These are phyloP conservation scores for Tetranychus piercei DNA, from an alignment of 2,888 invertebrate genomes.

Conservation along the genomic window DNA sequence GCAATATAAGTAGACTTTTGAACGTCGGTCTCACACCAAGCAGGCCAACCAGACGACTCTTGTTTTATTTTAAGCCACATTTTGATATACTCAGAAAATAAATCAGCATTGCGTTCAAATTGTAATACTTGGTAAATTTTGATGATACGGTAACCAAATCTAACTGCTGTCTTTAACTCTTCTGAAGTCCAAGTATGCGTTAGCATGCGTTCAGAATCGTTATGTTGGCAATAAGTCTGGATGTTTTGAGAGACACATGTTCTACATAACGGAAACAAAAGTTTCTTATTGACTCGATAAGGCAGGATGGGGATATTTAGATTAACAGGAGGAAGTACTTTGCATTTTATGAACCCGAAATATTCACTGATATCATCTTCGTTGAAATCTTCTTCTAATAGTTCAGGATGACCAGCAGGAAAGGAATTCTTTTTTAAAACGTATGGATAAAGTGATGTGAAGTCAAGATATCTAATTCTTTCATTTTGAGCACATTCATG, in stretches of 20 bases:
- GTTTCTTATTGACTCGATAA: constrained; percentile 24
- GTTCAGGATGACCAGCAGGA: constrained; percentile 27
- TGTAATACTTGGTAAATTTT: constrained; percentile 29
- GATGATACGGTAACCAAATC: constrained; percentile 27
- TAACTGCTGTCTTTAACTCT: constrained; percentile 28
- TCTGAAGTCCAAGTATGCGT: constrained; percentile 28
- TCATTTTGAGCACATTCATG: constrained; percentile 21
- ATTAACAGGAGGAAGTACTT: constrained; percentile 28
- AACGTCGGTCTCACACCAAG: constrained; percentile 21
- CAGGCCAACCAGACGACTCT: constrained; percentile 28
- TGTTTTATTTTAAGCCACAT: constrained; percentile 29
- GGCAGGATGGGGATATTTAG: constrained; percentile 29
- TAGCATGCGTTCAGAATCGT: too few species aligned
- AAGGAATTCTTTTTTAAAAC: constrained; percentile 18
- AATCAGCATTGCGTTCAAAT: constrained; percentile 22
- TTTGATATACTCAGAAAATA: constrained; percentile 28
- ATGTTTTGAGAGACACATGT: constrained; percentile 25
- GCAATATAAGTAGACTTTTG: not conserved
- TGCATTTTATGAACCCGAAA: constrained; percentile 28
- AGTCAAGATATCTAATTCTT: constrained; percentile 26
- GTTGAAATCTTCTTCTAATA: constrained; percentile 25
- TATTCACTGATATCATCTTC: constrained; percentile 18
- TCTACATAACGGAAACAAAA: constrained; percentile 28
- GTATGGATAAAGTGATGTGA: constrained; percentile 28
- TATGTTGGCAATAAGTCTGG: constrained; percentile 22